Evolutionary conservation across 2,797 vertebrate genomes (phyloP).

Genomic region (Cyprinodon diabolis): DNA sequence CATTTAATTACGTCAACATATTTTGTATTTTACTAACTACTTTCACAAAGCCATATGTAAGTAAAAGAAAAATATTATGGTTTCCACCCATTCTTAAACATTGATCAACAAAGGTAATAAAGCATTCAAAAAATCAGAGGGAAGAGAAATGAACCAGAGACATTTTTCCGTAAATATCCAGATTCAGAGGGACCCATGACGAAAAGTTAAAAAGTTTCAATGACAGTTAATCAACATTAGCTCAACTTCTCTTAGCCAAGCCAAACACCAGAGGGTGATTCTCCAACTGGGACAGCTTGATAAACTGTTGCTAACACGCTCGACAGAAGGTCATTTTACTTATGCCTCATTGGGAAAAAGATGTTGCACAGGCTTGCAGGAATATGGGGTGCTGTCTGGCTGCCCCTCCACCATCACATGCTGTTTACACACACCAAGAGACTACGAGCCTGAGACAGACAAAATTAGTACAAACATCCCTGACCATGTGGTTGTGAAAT

Average conservation of each 20-base stretch:
- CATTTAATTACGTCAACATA: neutral
- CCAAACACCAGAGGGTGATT: constrained; percentile 66
- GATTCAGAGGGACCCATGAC: constrained; percentile 32
- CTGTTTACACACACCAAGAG: constrained; percentile 36
- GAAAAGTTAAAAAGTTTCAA: constrained; percentile 47
- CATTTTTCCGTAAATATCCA: constrained; percentile 24
- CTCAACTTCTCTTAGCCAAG: constrained; percentile 49
- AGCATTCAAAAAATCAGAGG: constrained; percentile 10
- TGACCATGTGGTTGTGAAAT: constrained; percentile 66
- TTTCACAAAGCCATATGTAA: neutral
- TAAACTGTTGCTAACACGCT: constrained; percentile 47
- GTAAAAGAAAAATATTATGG: neutral
- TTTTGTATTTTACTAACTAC: neutral
- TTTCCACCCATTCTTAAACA: neutral
- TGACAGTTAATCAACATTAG: constrained; percentile 72
- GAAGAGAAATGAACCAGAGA: constrained; percentile 9
- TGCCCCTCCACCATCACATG: constrained; percentile 23
- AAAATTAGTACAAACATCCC: constrained; percentile 61
- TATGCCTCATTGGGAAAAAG: constrained; percentile 38
- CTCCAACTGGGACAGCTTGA: constrained; percentile 61
- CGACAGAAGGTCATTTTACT: constrained; percentile 66
- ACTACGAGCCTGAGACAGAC: constrained; percentile 31
- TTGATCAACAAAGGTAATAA: neutral
- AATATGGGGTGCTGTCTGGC: constrained; percentile 24
- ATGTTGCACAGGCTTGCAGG: constrained; percentile 56